phyloP scores from a whole-genome alignment of 2,888 invertebrate genomes.

The Dastarcus helophoroides region DNA sequence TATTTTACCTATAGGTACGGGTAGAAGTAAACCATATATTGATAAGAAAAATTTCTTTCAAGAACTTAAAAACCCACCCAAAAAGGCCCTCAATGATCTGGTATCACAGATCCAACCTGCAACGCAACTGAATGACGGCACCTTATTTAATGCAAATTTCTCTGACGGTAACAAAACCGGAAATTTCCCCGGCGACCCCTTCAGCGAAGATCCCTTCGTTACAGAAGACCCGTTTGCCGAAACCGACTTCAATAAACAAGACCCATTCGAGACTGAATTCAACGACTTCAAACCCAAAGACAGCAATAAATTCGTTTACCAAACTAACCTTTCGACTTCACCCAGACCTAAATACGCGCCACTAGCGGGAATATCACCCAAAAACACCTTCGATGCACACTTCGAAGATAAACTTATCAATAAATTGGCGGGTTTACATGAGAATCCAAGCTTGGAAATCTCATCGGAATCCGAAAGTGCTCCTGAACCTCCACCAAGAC shows the following conservation, averaged over 20 bases:
- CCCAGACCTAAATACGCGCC: constrained; percentile 22
- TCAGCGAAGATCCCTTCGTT: constrained; percentile 65
- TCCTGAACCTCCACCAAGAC: constrained; percentile 59
- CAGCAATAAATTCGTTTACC: constrained; percentile 11
- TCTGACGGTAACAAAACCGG: constrained; percentile 10
- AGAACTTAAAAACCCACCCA: constrained; percentile 88
- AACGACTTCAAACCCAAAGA: constrained; percentile 10
- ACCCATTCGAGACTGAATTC: constrained; percentile 48
- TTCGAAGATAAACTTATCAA: constrained; percentile 17
- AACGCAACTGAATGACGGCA: constrained; percentile 13
- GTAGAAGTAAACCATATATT: constrained; percentile 82
- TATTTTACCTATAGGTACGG: constrained; percentile 51
- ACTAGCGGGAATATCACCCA: constrained; percentile 5
- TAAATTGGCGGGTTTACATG: constrained; percentile 23
- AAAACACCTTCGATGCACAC: constrained; percentile 34
- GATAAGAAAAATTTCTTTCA: constrained; percentile 95
- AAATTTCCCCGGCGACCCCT: constrained; percentile 46
- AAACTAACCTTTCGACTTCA: constrained; percentile 21
- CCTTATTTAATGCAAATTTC: constrained; percentile 8
- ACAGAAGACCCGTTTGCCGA: constrained; percentile 56
- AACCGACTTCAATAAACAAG: constrained; percentile 44
- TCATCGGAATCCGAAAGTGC: constrained; percentile 37
- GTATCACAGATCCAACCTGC: constrained; percentile 30
- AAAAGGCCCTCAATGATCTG: constrained; percentile 83
- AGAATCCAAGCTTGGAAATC: constrained; percentile 32